Base-by-base conservation (phyloP, 1,140 invertebrate genomes). In the Drosophila bocki region DNA sequence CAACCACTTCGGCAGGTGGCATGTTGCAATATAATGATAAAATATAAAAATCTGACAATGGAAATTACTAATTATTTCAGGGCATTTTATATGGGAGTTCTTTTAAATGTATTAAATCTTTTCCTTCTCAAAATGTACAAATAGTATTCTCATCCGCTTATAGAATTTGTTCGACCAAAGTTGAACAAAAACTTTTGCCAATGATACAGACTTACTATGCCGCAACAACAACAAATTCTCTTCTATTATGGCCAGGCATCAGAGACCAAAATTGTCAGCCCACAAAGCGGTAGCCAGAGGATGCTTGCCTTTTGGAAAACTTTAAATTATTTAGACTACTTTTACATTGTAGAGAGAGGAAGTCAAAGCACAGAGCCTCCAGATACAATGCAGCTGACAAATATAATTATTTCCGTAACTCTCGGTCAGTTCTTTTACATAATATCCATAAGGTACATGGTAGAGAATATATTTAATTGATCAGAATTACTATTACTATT, bases 301-400 rank as follows among this genome's bases (percentile, higher is more conserved):
- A 71, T 41, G 51, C 65, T 67, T 71, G 61, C 58, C 77, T 80
- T 63, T 48, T 58, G 51, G 67, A 63, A 72, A 84, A 84, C 78
- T 84, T 84, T 84, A 84, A 85, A 84, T 85, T 85, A 84, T 84
- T 84, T 85, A 74, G 71, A 84, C 67, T 80, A 77, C 75, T 63
- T 74, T 68, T 61, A 80, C 71, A 72, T 68, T 76, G 77, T 68
- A 51, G 35, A 39, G 8, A 7, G 13, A 11, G 17, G 15, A 19
- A 22, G 51, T 39, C 7, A 7, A 22, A 22, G 45, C 5, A 37
- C 19, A 70, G 19, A 70, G 65, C 32, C n/a, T 22, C 13, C 33
- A 33, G 33, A 29, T 45, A 22, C 50, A 44, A 33, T 12, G 42
- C n/a, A 51, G 59, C 33, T 75, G 19, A 19, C 37, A 53, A 74